Evolutionary conservation across 2,888 invertebrate species (phyloP), one percentile per base, ranked within the genome.

Genomic region (Molorchus minor): DNA sequence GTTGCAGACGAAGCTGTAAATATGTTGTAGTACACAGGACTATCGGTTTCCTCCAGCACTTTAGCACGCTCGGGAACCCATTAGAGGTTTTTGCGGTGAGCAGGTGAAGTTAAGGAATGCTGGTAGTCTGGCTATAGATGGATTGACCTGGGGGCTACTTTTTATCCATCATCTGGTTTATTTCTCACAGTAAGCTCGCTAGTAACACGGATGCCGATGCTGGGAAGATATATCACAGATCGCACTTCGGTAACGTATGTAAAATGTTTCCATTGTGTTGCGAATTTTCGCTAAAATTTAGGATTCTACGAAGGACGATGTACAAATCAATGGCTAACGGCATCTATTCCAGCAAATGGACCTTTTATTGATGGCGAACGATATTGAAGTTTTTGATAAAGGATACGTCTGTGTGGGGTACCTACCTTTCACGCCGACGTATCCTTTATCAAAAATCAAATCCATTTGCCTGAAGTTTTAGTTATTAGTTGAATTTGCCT

Each of bases 71-170:
- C 71, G 67, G 72, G 73, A 76, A 73, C 73, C 74, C 77, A 74
- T 77, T 77, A 76, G 69, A 62, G 67, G 72, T 75, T 76, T 77
- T 77, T 77, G 71, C 69, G 64, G 65, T 59, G 56, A 69, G 69
- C 72, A 75, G 74, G 75, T 75, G 73, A 73, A 74, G 74, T 71
- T 72, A 73, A 71, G 71, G 69, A 67, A 67, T 70, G 67, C 65
- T 62, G 66, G 62, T 61, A 63, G 65, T 64, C 68, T 68, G 65
- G 66, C 69, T 66, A 58, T 58, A 66, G 73, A 72, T 71, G 63
- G 75, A 75, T 75, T 74, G 74, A 73, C 74, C 73, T 66, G 65
- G 63, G 70, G 70, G 72, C 72, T 65, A 70, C 72, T 74, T 75
- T 74, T 75, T 73, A 70, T 66, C 61, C 64, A 70, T 67, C 74